Percentiles rank a stretch among this genome's conserved stretches.
These are phyloP conservation scores for Cryptoprocta ferox DNA, from an alignment of 2,797 vertebrate genomes.

Conservation along the genomic window DNA sequence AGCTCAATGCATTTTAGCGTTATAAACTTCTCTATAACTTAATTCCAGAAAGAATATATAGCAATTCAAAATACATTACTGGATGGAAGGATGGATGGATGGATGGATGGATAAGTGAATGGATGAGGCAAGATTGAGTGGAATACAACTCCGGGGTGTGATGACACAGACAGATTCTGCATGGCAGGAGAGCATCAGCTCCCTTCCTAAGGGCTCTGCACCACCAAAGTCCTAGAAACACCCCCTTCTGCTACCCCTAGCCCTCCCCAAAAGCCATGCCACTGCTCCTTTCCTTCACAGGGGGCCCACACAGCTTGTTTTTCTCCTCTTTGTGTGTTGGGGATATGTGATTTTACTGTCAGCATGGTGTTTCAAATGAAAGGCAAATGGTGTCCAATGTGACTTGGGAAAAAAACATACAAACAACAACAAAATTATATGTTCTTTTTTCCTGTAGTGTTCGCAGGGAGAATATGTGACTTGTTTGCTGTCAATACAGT, in stretches of 20 bases:
- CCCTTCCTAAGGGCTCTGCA: background rate
- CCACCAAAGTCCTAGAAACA: background rate
- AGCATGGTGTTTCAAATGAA: slow-evolving; percentile 87
- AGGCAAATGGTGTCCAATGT: slow-evolving; percentile 87
- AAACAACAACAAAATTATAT: slow-evolving; percentile 88
- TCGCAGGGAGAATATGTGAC: slow-evolving; percentile 81
- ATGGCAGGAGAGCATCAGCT: background rate
- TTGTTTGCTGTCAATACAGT: slow-evolving; percentile 87
- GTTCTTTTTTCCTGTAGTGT: slow-evolving; percentile 83
- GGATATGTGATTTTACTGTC: slow-evolving; percentile 88
- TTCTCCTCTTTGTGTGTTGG: slow-evolving; percentile 84
- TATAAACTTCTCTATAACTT: slow-evolving; percentile 20
- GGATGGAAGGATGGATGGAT: background rate
- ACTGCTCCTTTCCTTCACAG: slow-evolving; percentile 21
- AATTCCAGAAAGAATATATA: slow-evolving; percentile 49
- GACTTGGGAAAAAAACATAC: slow-evolving; percentile 83
- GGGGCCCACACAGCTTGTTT: slow-evolving; percentile 76
- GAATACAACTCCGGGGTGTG: background rate
- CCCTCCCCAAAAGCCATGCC: background rate
- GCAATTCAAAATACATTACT: slow-evolving; percentile 6
- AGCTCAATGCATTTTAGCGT: slow-evolving; percentile 36
- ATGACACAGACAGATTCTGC: background rate
- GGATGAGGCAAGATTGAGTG: background rate
- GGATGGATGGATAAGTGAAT: background rate
- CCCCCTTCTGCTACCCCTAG: background rate